Base-by-base conservation (phyloP, 2,888 invertebrate genomes). In the Caenorhabditis becei region DNA sequence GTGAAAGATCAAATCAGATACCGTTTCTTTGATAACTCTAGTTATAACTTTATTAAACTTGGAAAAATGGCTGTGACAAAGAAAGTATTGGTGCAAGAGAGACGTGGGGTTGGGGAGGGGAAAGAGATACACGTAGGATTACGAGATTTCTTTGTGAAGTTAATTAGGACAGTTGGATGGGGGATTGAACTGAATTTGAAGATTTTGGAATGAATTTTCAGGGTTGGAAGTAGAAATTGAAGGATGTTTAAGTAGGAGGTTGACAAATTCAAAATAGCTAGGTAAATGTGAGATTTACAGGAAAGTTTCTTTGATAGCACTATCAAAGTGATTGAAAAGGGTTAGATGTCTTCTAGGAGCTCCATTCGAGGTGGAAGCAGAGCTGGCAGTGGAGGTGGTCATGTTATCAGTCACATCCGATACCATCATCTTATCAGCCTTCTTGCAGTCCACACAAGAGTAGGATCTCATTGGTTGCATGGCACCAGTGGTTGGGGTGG, bases 231-330 rank as follows among this genome's bases (percentile, higher is more conserved):
- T 16, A 47, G 23, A 20, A 67, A 16, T 8, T 20, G 11, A n/a
- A 54, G 26, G 14, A 26, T 2, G 54, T 54, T 41, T 8, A 41
- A 56, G 16, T 26, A 18, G 24, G 11, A 7, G 3, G 51, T 51
- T 14, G 28, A 18, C 20, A 32, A 26, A 28, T 54, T 24, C 26
- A 10, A 28, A 24, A 14, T 28, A 4, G n/a, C 14, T 10, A 62
- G 47, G 18, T 24, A 14, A 20, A 61, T 11, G 20, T 44, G 18
- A 41, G 10, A 47, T 51, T 70, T 74, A 85, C 70, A 85, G 72
- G 59, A 85, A 85, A n/a, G 84, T 85, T 61, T 85, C 84, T 59
- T 83, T 85, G 32, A 85, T 79, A 37, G 71, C 37, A 37, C 83
- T 82, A 56, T 75, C 75, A 61, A 59, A 61, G 44, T 75, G 59